Evolutionary conservation across 2,113 vertebrate genomes (phyloP), one percentile per base, ranked within the genome.

Genomic region (Notothenia coriiceps): DNA sequence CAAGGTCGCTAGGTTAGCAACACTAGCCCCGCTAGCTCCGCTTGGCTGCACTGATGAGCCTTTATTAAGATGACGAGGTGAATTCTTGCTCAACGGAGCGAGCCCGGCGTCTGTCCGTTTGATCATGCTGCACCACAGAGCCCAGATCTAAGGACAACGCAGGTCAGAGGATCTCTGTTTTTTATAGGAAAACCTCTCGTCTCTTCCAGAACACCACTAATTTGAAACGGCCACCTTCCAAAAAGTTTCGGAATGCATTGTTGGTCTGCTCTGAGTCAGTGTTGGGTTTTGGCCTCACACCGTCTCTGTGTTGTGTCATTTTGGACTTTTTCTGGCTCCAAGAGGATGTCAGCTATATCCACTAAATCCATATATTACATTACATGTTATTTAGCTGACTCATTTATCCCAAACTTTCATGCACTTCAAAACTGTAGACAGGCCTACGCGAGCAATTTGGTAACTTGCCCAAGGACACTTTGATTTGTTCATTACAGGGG

Each of bases 51-150:
- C 88, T 89, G 83, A 92, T 84, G 85, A 87, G 82, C 59, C 84
- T 90, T 94, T 92, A 94, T 92, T 91, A 92, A 89, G 66, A 91
- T 92, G 92, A 92, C 77, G 2, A 86, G 87, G 86, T 76, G 89
- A 75, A 95, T 94, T 94, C 93, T 79, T 94, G 92, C 76, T 90
- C 89, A 72, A 29, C 61, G 35, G 84, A 86, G 87, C 86, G 3
- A 10, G 74, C 25, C 52, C 15, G 1, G 44, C 55, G 65, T 69
- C 83, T 64, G 54, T 51, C 44, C 8, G 77, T 93, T 90, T 92
- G 91, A 93, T 93, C 86, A 54, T 11, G 47, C 74, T 3, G 35
- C 74, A 59, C 79, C 73, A 40, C 22, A 2, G 43, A 77, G 55
- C 64, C 70, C 81, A 72, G 81, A 83, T 88, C 80, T 82, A 57